Evolutionary conservation across 1,140 invertebrate genomes (phyloP), one percentile per base, ranked within the genome.

Genomic region (Tetranychus cinnabarinus): DNA sequence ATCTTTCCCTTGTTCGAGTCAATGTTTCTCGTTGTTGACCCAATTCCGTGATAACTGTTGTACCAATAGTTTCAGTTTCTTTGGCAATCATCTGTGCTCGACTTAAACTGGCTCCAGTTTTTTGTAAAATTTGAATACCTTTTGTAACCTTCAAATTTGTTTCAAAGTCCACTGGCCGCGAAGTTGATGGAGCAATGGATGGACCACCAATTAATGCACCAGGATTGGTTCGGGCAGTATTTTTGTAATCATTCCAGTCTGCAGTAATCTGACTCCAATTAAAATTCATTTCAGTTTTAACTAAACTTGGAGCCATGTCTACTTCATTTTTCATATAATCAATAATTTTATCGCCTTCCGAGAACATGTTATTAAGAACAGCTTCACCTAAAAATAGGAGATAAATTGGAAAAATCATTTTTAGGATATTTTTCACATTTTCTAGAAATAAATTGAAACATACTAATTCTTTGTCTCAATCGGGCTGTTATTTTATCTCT

Each of bases 61-160:
- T 80, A 1, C 84, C 85, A 65, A 87, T 78, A 67, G 80, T 76
- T 71, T 88, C 86, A 0, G 82, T 86, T 69, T 88, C 84, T 10
- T 79, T 75, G 13, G 85, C 82, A 50, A 84, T 76, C 66, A 79
- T 78, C 64, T 83, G 80, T 2, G 83, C 82, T 62, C 83, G 73
- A 2, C 75, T 74, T 33, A 86, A 73, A 66, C 81, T 83, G 48
- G 81, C 76, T 1, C 78, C 75, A 8, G 82, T 78, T 61, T 81
- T 71, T 64, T 81, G 77, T 13, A 86, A 67, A n/a, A 75, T 70
- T 61, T 72, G 72, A 61, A 73, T 73, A n/a, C 79, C 78, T 64
- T 80, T 77, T 3, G 79, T 50, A 15, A 64, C 34, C 7, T 55
- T 50, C 5, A 33, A 2, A 34, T 58, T 58, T 15, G 15, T 34